phyloP scores from a whole-genome alignment of 1,140 invertebrate genomes.

The Fragariocoptes setiger region DNA sequence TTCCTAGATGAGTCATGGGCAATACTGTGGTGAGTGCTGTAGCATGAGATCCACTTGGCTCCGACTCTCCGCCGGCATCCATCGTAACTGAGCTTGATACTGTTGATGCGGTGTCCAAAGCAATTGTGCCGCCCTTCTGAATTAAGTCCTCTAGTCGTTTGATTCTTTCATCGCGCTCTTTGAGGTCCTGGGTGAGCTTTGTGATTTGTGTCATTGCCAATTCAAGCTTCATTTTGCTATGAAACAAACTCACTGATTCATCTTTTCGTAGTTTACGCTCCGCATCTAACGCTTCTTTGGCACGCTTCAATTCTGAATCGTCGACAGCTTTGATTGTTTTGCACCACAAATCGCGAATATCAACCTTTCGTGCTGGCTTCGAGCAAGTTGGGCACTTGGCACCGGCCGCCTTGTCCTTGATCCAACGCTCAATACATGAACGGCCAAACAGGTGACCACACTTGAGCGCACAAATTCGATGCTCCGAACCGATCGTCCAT shows the following conservation, averaged over 20 bases:
- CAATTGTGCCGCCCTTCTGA: background rate
- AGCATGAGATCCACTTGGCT: background rate
- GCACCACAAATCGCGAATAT: slow-evolving; percentile 39
- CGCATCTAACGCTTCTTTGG: slow-evolving; percentile 21
- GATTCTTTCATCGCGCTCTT: slow-evolving; percentile 12
- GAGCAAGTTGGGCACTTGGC: slow-evolving; percentile 57
- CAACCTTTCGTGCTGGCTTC: slow-evolving; percentile 30
- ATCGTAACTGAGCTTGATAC: too few relatives aligned
- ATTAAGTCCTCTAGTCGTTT: slow-evolving; percentile 5
- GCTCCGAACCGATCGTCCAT: slow-evolving; percentile 52
- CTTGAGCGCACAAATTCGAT: slow-evolving; percentile 41
- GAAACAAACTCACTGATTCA: slow-evolving; percentile 5
- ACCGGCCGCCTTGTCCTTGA: slow-evolving; percentile 17
- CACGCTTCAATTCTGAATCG: slow-evolving; percentile 27
- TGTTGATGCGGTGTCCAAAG: background rate
- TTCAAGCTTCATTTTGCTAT: background rate
- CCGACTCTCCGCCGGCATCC: background rate
- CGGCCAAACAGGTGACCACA: slow-evolving; percentile 71
- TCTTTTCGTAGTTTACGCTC: slow-evolving; percentile 17
- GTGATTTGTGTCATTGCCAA: background rate
- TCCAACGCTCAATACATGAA: slow-evolving; percentile 47
- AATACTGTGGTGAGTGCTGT: background rate
- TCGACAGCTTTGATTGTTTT: slow-evolving; percentile 26
- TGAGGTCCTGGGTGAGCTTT: slow-evolving; percentile 16
- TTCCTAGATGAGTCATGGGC: background rate